These are phyloP conservation scores for Cheilinus undulatus DNA, from an alignment of 2,113 vertebrate genomes.

Conservation along the genomic window DNA sequence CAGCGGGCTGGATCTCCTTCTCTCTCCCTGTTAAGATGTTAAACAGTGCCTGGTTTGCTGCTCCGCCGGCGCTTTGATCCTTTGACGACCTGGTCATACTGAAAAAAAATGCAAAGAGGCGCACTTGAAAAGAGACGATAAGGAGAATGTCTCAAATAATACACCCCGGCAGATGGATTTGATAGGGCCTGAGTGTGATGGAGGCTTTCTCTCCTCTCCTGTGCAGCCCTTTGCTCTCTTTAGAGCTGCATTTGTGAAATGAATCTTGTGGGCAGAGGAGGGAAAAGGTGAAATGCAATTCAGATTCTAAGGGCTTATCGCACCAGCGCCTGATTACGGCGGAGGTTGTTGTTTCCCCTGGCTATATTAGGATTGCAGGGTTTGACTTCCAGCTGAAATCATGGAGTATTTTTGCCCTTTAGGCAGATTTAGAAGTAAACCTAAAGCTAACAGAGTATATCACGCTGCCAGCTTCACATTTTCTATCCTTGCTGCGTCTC, in stretches of 20 bases:
- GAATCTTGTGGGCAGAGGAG: slow-evolving; percentile 47
- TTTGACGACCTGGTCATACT: slow-evolving; percentile 64
- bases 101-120: slow-evolving; percentile 61
- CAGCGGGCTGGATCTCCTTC: slow-evolving; percentile 20
- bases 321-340: slow-evolving; percentile 51
- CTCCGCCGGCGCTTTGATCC: slow-evolving; percentile 67
- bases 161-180: slow-evolving; percentile 68
- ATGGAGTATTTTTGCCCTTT: slow-evolving; percentile 58
- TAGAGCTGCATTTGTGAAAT: slow-evolving; percentile 62
- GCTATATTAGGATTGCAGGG: slow-evolving; percentile 56
- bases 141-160: slow-evolving; percentile 71
- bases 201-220: slow-evolving; percentile 7
- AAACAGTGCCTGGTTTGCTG: slow-evolving; percentile 61
- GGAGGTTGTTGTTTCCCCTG: slow-evolving; percentile 56
- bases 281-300: slow-evolving; percentile 42
- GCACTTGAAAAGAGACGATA: slow-evolving; percentile 71
- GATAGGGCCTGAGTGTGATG: slow-evolving; percentile 52
- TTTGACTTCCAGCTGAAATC: slow-evolving; percentile 65
- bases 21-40: slow-evolving; percentile 70
- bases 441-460: slow-evolving; percentile 62
- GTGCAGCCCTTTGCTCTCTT: slow-evolving; percentile 55
- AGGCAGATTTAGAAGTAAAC: slow-evolving; percentile 72
- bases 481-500: slow-evolving; percentile 40
- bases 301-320: slow-evolving; percentile 54
- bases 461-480: slow-evolving; percentile 42